Conservation (phyloP, 2,113 vertebrate genomes). For the Coracopsis vasa region DNA sequence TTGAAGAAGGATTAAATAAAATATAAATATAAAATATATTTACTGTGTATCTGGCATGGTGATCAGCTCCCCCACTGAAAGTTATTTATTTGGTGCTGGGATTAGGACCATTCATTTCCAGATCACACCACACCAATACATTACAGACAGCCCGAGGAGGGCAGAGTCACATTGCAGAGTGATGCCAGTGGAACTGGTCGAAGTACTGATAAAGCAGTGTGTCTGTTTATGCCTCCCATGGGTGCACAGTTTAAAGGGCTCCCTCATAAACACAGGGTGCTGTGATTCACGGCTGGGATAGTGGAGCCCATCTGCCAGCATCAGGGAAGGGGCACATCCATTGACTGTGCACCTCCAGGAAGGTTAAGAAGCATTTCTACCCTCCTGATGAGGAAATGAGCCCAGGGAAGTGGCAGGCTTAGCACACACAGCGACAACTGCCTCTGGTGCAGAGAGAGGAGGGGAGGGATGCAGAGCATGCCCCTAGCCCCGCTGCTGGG, state of each 20-base stretch:
- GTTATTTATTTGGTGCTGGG: neutral
- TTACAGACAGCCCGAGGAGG: neutral
- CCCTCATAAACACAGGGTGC: neutral
- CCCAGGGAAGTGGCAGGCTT: neutral
- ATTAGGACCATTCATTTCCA: neutral
- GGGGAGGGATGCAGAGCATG: neutral
- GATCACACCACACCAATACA: fast-evolving
- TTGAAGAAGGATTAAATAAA: neutral
- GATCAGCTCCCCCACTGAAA: neutral
- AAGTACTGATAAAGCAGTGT: neutral
- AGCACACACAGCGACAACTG: neutral
- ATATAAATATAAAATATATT: neutral
- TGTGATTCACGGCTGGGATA: fast-evolving
- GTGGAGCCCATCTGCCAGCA: neutral
- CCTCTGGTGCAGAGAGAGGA: fast-evolving
- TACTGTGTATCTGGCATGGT: neutral
- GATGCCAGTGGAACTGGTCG: neutral
- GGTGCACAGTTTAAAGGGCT: neutral
- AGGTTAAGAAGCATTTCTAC: neutral
- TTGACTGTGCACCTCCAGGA: fast-evolving
- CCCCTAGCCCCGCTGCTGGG: fast-evolving
- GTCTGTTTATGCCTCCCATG: neutral
- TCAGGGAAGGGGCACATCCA: neutral
- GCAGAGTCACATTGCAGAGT: neutral
- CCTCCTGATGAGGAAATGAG: neutral